Evolutionary conservation across 2,797 vertebrate genomes (phyloP), one percentile per base, ranked within the genome.

Genomic region (Chromis chromis): DNA sequence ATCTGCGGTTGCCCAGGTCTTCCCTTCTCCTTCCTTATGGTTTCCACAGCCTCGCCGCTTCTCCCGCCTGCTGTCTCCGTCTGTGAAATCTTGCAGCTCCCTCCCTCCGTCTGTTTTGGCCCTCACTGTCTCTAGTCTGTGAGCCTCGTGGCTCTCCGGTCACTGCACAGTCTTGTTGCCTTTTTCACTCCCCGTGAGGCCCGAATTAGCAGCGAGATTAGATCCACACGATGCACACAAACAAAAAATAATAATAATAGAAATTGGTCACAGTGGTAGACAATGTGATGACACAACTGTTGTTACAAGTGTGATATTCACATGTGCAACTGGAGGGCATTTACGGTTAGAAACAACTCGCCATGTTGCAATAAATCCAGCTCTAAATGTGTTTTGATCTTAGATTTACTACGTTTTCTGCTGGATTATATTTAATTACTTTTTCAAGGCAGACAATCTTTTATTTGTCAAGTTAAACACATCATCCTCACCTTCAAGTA

Each of bases 11-110:
- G 58, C 68, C 40, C 14, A 64, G 79, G 80, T 86, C 76, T 84
- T 74, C 83, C 28, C 68, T 74, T 77, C 62, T 83, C 63, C 27
- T 65, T 86, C 89, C 86, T 66, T 84, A 83, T 86, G 88, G 64
- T 84, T 86, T 76, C 70, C 33, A 81, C 71, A 64, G 84, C 74
- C 78, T 76, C 54, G 69, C 78, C 64, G 66, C 64, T 75, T 74
- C 71, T 79, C 62, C 81, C 58, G 82, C 80, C 84, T 83, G 83
- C 84, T 84, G 86, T 86, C 71, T 76, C 74, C 70, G 77, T 84
- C 87, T 86, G 77, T 72, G 79, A 88, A 88, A 86, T 86, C 65
- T 25, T 81, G 73, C 21, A 65, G 77, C 71, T 69, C 59, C 66
- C 67, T 68, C 69, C 65, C 66, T 54, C 65, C 49, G 54, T 70